These are phyloP conservation scores for Cyanistes caeruleus DNA, from an alignment of 2,113 vertebrate species.

Conservation along the genomic window DNA sequence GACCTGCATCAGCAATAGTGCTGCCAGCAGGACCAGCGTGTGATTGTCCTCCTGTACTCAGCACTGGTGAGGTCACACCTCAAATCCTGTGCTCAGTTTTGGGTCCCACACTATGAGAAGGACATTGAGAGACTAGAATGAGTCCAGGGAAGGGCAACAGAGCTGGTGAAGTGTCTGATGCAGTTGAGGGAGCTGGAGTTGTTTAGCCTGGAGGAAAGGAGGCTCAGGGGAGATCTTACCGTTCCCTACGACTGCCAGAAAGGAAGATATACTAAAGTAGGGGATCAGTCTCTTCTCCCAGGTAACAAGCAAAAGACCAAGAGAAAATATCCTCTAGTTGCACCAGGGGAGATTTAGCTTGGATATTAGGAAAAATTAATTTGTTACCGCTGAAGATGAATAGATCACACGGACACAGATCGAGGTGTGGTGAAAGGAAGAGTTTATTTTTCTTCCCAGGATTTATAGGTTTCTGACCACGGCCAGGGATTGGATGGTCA, in stretches of 20 bases:
- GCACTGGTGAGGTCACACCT: background rate
- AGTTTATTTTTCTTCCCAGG: too few species aligned
- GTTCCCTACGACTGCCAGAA: background rate
- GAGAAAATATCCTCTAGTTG: background rate
- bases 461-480: too few species aligned
- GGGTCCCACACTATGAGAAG: background rate
- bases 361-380: background rate
- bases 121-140: rapidly evolving
- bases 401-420: too few species aligned
- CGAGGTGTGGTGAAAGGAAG: too few species aligned
- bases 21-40: background rate
- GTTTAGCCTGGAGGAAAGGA: background rate
- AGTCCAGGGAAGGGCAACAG: background rate
- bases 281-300: background rate
- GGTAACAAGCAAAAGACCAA: background rate
- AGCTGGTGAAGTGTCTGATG: background rate
- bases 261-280: background rate
- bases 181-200: background rate
- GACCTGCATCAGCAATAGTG: rapidly evolving
- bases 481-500: too few species aligned
- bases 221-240: background rate
- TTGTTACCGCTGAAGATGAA: too few species aligned
- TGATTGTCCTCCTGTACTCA: too few species aligned
- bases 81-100: background rate
- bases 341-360: background rate